These are phyloP conservation scores for Chionis minor DNA, from an alignment of 2,113 vertebrate genomes.

Conservation along the genomic window DNA sequence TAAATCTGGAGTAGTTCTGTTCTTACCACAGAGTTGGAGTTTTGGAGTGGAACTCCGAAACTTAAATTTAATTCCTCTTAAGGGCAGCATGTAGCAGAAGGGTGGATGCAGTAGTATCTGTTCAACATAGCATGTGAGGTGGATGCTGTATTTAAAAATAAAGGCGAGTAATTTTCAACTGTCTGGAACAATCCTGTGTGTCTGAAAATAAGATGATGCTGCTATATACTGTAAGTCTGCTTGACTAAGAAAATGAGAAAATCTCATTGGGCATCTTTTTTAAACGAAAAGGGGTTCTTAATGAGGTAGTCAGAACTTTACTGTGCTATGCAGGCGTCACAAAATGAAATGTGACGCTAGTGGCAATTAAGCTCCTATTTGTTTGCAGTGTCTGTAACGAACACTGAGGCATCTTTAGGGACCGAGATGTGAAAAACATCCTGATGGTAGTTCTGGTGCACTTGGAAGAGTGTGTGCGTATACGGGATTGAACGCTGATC, in stretches of 20 bases:
- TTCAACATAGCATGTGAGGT: background rate
- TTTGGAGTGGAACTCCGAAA: background rate
- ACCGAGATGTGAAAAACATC: background rate
- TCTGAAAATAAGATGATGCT: background rate
- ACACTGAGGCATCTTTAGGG: background rate
- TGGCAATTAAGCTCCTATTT: background rate
- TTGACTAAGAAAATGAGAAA: background rate
- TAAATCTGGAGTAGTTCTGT: background rate
- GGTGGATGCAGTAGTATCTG: accelerated
- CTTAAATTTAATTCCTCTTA: background rate
- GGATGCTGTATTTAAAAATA: background rate
- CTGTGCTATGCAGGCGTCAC: background rate
- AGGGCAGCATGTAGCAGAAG: background rate
- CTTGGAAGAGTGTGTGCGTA: accelerated
- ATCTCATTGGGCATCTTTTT: no score
- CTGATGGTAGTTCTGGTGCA: background rate
- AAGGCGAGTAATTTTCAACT: background rate
- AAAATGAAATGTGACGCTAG: background rate
- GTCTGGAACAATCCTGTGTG: background rate
- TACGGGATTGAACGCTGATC: accelerated
- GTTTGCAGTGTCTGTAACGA: accelerated
- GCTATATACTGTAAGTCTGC: background rate
- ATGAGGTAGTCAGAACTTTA: background rate
- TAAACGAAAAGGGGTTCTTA: background rate
- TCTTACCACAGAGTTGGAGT: background rate